These are phyloP conservation scores for Ctenochaetus hawaiiensis DNA, from an alignment of 2,797 vertebrate species.

Conservation along the genomic window DNA sequence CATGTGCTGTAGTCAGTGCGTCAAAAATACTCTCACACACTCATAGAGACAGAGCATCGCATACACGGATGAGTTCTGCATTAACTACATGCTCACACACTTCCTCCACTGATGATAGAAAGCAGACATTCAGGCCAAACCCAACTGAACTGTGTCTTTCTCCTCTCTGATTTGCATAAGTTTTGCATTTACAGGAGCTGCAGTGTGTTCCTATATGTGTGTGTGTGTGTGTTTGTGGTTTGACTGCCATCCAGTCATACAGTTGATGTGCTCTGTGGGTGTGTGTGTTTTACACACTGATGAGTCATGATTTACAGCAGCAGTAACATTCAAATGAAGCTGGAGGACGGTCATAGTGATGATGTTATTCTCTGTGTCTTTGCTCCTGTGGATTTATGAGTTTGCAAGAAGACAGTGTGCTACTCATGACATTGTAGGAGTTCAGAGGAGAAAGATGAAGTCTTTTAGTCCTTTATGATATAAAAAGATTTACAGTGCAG, in stretches of 20 bases:
- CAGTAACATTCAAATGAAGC: constrained; percentile 36
- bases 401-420: background rate
- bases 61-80: background rate
- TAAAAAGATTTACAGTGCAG: background rate
- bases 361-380: constrained; percentile 32
- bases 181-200: constrained; percentile 36
- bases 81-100: background rate
- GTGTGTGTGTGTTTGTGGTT: background rate
- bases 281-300: constrained; percentile 70
- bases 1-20: constrained; percentile 3
- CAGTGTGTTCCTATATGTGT: constrained; percentile 1
- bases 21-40: background rate
- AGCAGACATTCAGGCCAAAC: constrained; percentile 5
- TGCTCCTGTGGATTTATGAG: constrained; percentile 7
- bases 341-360: constrained; percentile 30
- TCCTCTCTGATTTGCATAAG: constrained; percentile 62
- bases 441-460: background rate
- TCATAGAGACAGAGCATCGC: too few relatives aligned
- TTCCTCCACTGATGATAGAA: constrained; percentile 19
- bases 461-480: constrained; percentile 1
- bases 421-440: background rate
- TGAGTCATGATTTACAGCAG: constrained; percentile 54
- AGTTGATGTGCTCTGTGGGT: background rate
- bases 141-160: constrained; percentile 15
- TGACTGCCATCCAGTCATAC: background rate